These are phyloP conservation scores for Pelecanoides urinatrix DNA, from an alignment of 2,113 vertebrate species.

Conservation along the genomic window DNA sequence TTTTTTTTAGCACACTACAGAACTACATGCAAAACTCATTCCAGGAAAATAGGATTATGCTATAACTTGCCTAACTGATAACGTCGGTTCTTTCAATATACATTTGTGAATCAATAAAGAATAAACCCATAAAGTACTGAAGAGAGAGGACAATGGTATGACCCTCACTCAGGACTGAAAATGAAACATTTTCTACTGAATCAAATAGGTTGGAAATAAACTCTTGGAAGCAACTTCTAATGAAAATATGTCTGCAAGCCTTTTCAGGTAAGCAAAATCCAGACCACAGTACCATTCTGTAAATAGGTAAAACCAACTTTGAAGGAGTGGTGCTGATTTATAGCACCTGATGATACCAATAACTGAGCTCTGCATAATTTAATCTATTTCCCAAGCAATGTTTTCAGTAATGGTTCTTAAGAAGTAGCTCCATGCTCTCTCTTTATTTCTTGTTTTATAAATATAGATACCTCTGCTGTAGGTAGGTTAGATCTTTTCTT, in stretches of 20 bases:
- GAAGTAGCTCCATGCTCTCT: background rate
- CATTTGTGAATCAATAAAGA: background rate
- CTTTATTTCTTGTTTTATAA: background rate
- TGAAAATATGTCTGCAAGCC: background rate
- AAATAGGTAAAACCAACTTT: background rate
- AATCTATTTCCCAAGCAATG: background rate
- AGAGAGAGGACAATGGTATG: background rate
- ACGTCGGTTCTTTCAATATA: background rate
- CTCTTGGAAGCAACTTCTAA: background rate
- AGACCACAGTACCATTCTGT: background rate
- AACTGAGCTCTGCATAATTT: background rate
- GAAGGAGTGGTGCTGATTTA: background rate
- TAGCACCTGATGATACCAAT: background rate
- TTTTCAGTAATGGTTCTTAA: background rate
- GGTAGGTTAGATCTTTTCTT: background rate
- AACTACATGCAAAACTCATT: background rate
- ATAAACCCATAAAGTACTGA: background rate
- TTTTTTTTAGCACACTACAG: background rate
- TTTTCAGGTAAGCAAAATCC: background rate
- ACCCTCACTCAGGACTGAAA: background rate
- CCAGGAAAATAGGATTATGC: background rate
- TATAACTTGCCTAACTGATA: background rate
- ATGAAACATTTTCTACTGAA: background rate
- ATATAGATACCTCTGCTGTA: background rate
- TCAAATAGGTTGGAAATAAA: background rate